Base-by-base conservation (phyloP, 2,113 vertebrate genomes). In the Hippocampus comes region DNA sequence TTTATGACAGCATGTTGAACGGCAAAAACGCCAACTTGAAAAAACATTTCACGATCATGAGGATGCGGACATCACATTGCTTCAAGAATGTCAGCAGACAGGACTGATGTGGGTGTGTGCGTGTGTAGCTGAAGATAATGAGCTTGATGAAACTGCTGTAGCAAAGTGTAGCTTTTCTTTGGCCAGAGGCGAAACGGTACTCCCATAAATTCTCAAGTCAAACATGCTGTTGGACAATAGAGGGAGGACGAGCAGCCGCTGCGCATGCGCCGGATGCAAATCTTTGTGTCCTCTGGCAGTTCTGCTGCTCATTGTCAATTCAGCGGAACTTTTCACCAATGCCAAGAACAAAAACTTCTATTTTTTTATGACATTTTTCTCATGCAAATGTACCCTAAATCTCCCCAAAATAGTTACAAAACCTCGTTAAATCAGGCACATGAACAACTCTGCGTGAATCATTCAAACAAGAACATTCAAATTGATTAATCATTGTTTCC, bases 181-280 rank as follows among this genome's bases (percentile, higher is more conserved):
- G 25, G 5, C 59, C 59, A 34, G 59, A 30, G 59, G 59, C 59
- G 15, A 17, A 5, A 15, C 59, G 15, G 56, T 12, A 57, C 56
- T 25, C 56, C 56, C 56, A 60, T 60, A 60, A 60, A 59, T 59
- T 59, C 57, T 30, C 27, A 30, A 59, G 57, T 59, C 57, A 60
- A 60, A 60, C 59, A 34, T 34, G 4, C 59, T 15, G 27, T 60
- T 34, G 59, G 27, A 30, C 25, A 34, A 30, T 34, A 18, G 27
- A 18, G 25, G 59, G 27, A 30, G 59, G 14, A 60, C 27, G 30
- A 60, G 25, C 59, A 30, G 6, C 25, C 27, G 5, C 14, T 30
- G 57, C 59, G 59, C 59, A 60, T 34, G 27, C 15, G 27, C 27
- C 4, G 12, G 6, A 27, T 59, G 57, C 57, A 59, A 59, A 59